These are phyloP conservation scores for Aleiodes alternator DNA, from an alignment of 2,888 invertebrate genomes.

Conservation along the genomic window DNA sequence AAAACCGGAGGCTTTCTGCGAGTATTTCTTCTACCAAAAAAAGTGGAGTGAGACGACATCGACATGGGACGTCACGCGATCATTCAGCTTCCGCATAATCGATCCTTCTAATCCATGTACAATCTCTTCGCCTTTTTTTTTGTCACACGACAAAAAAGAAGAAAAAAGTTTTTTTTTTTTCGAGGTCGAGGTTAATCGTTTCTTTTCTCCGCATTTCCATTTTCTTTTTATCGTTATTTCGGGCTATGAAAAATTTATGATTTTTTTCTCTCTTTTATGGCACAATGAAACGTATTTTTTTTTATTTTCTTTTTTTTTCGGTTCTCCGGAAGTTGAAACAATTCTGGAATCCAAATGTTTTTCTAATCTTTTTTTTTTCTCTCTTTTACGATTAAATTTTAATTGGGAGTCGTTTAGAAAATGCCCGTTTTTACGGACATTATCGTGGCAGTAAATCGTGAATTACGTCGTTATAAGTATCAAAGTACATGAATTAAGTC, in stretches of 20 bases:
- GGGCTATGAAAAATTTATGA: too few species aligned
- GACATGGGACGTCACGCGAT: slow-evolving; percentile 25
- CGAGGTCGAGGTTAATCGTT: slow-evolving; percentile 29
- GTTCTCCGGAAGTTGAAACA: too few species aligned
- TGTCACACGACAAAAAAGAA: background rate
- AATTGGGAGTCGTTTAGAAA: slow-evolving; percentile 10
- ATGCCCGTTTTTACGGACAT: background rate
- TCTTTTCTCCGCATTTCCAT: background rate
- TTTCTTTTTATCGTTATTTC: too few species aligned
- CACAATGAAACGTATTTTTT: background rate
- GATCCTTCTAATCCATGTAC: slow-evolving; percentile 16
- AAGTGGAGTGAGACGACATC: background rate
- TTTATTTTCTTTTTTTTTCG: background rate
- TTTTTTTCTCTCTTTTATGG: too few species aligned
- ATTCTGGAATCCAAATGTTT: too few species aligned
- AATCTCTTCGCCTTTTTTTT: slow-evolving; percentile 26
- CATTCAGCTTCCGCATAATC: slow-evolving; percentile 28
- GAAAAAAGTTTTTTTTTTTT: background rate
- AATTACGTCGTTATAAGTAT: background rate
- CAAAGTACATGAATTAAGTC: background rate
- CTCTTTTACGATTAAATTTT: background rate
- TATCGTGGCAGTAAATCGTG: slow-evolving; percentile 5
- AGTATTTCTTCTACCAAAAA: background rate
- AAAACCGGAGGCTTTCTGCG: background rate
- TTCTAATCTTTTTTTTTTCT: too few species aligned